Percentiles rank a stretch among this genome's conserved stretches.
These are phyloP conservation scores for Chlorops oryzae DNA, from an alignment of 1,140 invertebrate species.

Conservation along the genomic window DNA sequence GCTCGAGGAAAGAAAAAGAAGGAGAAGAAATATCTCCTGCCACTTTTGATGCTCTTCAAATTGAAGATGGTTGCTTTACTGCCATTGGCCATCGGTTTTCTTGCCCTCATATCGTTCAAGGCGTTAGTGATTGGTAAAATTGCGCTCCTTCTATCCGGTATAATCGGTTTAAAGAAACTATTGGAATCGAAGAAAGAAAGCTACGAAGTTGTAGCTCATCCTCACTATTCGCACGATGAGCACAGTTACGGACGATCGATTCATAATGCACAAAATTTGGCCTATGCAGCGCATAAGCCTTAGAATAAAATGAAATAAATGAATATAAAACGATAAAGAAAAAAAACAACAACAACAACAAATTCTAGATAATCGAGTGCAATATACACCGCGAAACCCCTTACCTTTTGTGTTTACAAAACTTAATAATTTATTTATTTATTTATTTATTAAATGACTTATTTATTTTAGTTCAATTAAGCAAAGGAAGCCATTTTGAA, in stretches of 20 bases:
- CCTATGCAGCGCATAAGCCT: conserved; percentile 56
- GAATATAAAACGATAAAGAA: neutral
- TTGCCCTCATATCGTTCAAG: conserved; percentile 76
- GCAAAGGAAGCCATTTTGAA: conserved; percentile 1
- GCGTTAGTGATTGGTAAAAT: conserved; percentile 75
- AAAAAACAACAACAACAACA: conserved; percentile 6
- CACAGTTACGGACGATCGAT: conserved; percentile 56
- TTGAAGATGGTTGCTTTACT: conserved; percentile 72
- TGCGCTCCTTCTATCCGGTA: conserved; percentile 65
- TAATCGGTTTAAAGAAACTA: conserved; percentile 73
- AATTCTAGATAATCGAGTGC: conserved; percentile 21
- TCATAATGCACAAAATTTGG: conserved; percentile 56
- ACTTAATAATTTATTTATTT: too few relatives aligned
- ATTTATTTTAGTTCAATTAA: neutral
- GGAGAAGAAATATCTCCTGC: conserved; percentile 65
- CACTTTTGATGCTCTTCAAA: conserved; percentile 67
- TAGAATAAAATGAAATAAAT: conserved; percentile 16
- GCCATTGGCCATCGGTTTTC: conserved; percentile 66
- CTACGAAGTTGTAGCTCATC: conserved; percentile 68
- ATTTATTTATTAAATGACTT: too few relatives aligned
- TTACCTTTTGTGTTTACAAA: too few relatives aligned
- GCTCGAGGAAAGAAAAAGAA: conserved; percentile 68
- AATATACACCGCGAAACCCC: too few relatives aligned
- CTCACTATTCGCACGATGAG: conserved; percentile 54
- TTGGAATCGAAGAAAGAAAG: conserved; percentile 62